Percentiles rank a stretch among this genome's conserved stretches.
phyloP scores from a whole-genome alignment of 2,113 vertebrate genomes.

The Gymnarchus niloticus region DNA sequence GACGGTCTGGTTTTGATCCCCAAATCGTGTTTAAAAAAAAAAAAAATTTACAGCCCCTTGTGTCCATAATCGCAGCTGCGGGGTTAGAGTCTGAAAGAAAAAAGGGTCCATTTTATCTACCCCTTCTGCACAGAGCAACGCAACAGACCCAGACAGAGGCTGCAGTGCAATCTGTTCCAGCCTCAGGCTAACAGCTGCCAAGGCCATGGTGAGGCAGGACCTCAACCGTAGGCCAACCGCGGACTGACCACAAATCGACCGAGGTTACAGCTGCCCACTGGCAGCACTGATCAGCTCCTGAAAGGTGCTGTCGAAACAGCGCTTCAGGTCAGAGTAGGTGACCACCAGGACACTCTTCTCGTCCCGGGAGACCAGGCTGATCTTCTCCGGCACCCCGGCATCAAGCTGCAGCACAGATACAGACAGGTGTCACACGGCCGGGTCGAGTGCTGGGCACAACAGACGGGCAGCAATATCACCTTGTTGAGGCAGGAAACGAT shows the following conservation, averaged over 20 bases:
- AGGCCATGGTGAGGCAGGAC: slow-evolving; percentile 77
- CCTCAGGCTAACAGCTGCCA: slow-evolving; percentile 46
- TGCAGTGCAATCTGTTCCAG: slow-evolving; percentile 93
- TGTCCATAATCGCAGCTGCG: slow-evolving; percentile 73
- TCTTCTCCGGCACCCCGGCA: slow-evolving; percentile 96
- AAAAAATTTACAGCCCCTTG: slow-evolving; percentile 60
- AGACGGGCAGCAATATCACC: slow-evolving; percentile 64
- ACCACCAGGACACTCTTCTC: slow-evolving; percentile 98
- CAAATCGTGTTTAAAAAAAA: slow-evolving; percentile 67
- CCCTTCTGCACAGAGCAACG: slow-evolving; percentile 91
- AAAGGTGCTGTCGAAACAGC: slow-evolving; percentile 99
- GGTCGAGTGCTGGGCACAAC: background rate
- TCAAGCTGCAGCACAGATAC: slow-evolving; percentile 76
- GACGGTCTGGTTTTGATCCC: slow-evolving; percentile 76
- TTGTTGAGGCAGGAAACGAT: slow-evolving; percentile 99
- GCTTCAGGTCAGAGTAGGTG: slow-evolving; percentile 98
- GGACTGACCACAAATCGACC: too few species aligned
- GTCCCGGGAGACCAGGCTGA: slow-evolving; percentile 95
- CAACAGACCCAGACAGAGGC: slow-evolving; percentile 83
- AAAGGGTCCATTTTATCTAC: slow-evolving; percentile 47
- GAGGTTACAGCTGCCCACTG: slow-evolving; percentile 74
- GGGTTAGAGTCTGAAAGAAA: slow-evolving; percentile 65
- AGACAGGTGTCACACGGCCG: background rate
- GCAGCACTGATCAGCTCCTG: slow-evolving; percentile 93
- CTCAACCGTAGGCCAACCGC: slow-evolving; percentile 62